Evolutionary conservation across 2,888 invertebrate species (phyloP).

Genomic region (Neoscelio sp.): DNA sequence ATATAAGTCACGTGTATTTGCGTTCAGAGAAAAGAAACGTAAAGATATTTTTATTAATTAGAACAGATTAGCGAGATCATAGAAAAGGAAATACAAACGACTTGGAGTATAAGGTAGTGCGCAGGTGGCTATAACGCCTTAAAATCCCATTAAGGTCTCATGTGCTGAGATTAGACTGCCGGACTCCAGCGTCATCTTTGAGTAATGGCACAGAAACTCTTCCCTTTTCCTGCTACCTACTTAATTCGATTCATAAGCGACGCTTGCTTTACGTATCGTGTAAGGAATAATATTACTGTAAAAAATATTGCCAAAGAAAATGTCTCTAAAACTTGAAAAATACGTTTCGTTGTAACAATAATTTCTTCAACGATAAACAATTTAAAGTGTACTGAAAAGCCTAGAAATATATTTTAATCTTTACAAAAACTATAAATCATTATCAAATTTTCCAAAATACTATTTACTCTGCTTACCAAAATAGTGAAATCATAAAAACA

Average conservation of each 20-base stretch:
- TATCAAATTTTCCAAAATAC: too few relatives aligned
- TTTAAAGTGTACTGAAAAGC: too few relatives aligned
- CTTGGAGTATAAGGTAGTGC: conserved; percentile 74
- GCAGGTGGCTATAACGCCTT: conserved; percentile 82
- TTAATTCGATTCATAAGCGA: conserved; percentile 41
- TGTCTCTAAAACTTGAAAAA: conserved; percentile 5
- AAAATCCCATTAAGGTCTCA: conserved; percentile 83
- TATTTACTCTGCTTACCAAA: too few relatives aligned
- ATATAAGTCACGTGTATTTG: too few relatives aligned
- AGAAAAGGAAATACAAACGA: conserved; percentile 78
- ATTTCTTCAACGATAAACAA: too few relatives aligned
- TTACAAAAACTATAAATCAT: too few relatives aligned
- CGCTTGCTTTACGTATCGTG: conserved; percentile 23
- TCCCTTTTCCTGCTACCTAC: conserved; percentile 57
- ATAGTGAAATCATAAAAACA: too few relatives aligned
- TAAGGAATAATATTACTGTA: not conserved
- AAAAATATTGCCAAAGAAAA: conserved; percentile 10
- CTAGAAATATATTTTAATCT: too few relatives aligned
- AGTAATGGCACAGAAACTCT: conserved; percentile 79
- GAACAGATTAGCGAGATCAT: conserved; percentile 69
- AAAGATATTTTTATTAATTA: not conserved
- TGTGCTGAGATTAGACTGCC: conserved; percentile 82
- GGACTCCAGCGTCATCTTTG: conserved; percentile 80
- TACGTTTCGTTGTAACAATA: too few relatives aligned
- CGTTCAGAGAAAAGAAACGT: not conserved